Conservation (phyloP, 2,797 vertebrate genomes). For the Hirundo rustica region DNA sequence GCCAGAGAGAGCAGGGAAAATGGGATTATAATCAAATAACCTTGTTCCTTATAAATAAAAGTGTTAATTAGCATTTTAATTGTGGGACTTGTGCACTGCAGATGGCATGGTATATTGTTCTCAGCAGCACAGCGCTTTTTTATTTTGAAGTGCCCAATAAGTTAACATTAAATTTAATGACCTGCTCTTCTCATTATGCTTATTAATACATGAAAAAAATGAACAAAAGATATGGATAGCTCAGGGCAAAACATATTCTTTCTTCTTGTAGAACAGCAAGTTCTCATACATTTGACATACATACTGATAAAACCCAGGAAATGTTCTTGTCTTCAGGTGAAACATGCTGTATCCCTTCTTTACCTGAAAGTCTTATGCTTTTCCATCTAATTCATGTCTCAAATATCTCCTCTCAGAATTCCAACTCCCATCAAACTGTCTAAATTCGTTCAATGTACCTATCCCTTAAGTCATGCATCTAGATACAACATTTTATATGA, state of each 20-base stretch:
- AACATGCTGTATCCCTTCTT: not conserved
- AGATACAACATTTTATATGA: not conserved
- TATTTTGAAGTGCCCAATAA: constrained; percentile 18
- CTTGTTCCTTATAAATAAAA: constrained; percentile 47
- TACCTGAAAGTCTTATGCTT: not conserved
- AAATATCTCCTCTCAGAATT: not conserved
- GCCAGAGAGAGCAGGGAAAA: not conserved
- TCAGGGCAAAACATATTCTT: not conserved
- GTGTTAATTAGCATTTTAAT: constrained; percentile 60
- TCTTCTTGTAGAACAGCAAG: not conserved
- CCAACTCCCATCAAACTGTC: not conserved
- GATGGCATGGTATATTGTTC: not conserved
- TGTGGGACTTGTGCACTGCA: not conserved
- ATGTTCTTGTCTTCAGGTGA: not conserved
- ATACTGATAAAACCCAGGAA: not conserved
- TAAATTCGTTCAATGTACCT: not conserved
- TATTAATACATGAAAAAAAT: not conserved
- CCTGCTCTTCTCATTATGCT: not conserved
- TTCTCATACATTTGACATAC: not conserved
- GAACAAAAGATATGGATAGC: not conserved
- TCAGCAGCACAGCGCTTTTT: not conserved
- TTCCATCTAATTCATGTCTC: not conserved
- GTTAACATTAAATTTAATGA: constrained; percentile 1
- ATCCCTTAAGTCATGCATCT: not conserved
- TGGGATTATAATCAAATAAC: constrained; percentile 40